A percentile compares a stretch with the other conserved stretches of the same genome.
These are phyloP conservation scores for Drosophila jambulina DNA, from an alignment of 1,140 invertebrate genomes.

Conservation along the genomic window DNA sequence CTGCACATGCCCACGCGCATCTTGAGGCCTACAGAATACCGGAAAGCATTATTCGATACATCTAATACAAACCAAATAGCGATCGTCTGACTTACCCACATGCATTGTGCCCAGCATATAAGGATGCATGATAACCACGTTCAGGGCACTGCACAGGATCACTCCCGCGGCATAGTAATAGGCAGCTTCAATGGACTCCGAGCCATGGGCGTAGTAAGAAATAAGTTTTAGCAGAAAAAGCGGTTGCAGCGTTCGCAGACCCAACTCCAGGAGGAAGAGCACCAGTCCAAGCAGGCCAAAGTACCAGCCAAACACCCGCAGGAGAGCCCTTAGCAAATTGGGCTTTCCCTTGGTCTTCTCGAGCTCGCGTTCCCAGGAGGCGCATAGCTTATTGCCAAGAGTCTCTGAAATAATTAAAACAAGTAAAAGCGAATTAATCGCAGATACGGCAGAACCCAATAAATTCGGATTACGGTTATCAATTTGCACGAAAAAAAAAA, in stretches of 20 bases:
- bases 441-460: constrained; percentile 16
- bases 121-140: constrained; percentile 91
- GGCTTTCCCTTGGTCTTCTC: constrained; percentile 64
- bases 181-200: constrained; percentile 86
- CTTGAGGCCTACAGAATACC: constrained; percentile 86
- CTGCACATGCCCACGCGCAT: constrained; percentile 91
- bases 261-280: constrained; percentile 71
- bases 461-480: constrained; percentile 51
- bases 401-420: constrained; percentile 56
- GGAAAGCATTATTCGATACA: background rate
- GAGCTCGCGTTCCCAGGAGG: constrained; percentile 72
- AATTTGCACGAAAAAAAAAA: constrained; percentile 25
- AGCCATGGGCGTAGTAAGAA: constrained; percentile 86
- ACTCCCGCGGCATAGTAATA: constrained; percentile 89
- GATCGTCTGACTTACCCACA: constrained; percentile 86
- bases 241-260: constrained; percentile 88
- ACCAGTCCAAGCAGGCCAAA: constrained; percentile 70
- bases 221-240: constrained; percentile 90
- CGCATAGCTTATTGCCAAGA: constrained; percentile 68
- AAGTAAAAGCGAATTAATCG: constrained; percentile 20
- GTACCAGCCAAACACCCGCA: constrained; percentile 70
- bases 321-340: constrained; percentile 60
- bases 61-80: background rate
- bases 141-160: constrained; percentile 89
- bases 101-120: constrained; percentile 91